phyloP scores from a whole-genome alignment of 2,888 invertebrate species.

The Octonoba sinensis region DNA sequence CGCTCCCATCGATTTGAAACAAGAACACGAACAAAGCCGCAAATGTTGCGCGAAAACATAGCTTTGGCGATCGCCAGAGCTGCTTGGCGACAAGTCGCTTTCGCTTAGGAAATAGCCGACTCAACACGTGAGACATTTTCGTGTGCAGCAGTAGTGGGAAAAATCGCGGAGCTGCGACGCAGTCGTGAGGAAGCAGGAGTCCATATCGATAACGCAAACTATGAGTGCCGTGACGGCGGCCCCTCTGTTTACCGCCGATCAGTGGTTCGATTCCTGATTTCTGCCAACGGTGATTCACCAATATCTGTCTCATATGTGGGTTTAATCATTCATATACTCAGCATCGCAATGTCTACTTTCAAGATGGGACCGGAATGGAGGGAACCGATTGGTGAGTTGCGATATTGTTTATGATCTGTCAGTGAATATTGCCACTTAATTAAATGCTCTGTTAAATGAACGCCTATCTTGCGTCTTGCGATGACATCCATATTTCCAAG shows the following conservation, averaged over 20 bases:
- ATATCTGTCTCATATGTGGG: slow-evolving; percentile 29
- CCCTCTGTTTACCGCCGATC: slow-evolving; percentile 35
- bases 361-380: slow-evolving; percentile 60
- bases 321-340: not conserved
- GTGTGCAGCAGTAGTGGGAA: slow-evolving; percentile 18
- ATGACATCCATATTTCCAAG: too few species aligned
- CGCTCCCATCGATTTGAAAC: too few species aligned
- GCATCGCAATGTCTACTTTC: slow-evolving; percentile 44
- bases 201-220: slow-evolving; percentile 17
- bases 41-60: too few species aligned
- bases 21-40: too few species aligned
- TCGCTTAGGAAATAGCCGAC: slow-evolving; percentile 45
- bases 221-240: slow-evolving; percentile 14
- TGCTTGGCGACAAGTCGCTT: too few species aligned
- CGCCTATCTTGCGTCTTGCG: too few species aligned
- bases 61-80: too few species aligned
- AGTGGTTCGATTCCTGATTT: slow-evolving; percentile 25
- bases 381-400: slow-evolving; percentile 54
- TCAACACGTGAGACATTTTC: slow-evolving; percentile 59
- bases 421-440: too few species aligned
- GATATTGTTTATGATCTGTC: too few species aligned
- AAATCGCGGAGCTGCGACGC: slow-evolving; percentile 23
- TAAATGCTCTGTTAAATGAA: too few species aligned
- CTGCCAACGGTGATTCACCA: slow-evolving; percentile 11
- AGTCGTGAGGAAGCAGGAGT: slow-evolving; percentile 14